Base-by-base conservation (phyloP, 2,888 invertebrate species). In the Bembecia ichneumoniformis region DNA sequence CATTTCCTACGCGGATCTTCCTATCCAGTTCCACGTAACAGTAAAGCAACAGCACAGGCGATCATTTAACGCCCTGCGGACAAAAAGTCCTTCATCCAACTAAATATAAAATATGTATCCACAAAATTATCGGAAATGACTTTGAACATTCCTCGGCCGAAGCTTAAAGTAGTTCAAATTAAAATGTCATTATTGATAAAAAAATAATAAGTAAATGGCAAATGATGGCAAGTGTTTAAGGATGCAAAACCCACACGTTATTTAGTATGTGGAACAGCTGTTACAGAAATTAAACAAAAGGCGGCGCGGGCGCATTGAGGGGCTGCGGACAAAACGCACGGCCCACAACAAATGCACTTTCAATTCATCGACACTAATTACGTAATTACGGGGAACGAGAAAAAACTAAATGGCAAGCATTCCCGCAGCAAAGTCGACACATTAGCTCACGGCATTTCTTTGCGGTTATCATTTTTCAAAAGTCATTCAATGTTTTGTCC, bases 291-390 rank as follows among this genome's bases (percentile, higher is more conserved):
- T 71, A 66, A 69, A 71, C 71, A 71, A 73, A 72, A 71, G 74
- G 64, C 62, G 65, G 68, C 74, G 75, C 74, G 63, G 63, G 74
- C 74, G 72, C 74, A 68, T 67, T 61, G 16, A 20, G 58, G 71
- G 55, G 55, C 71, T 44, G 65, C 74, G 69, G 69, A 84, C 82
- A 84, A 86, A 78, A 82, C 74, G 68, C 71, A 77, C 73, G 74
- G 74, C 68, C 70, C 71, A 59, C 66, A 75, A 79, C 66, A 75
- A 79, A 80, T 76, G 80, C 77, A 77, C 74, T 75, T 77, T 74
- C 80, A 80, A 82, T 84, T 83, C 82, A 80, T 80, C 78, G 77
- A 66, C 77, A 77, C 80, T 86, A 83, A 86, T 86, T 84, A 83
- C 84, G 82, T 84, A 84, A 87, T 87, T 82, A 83, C 74, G 74